Evolutionary conservation across 2,797 vertebrate species (phyloP).

Genomic region (Galaxias olidus): DNA sequence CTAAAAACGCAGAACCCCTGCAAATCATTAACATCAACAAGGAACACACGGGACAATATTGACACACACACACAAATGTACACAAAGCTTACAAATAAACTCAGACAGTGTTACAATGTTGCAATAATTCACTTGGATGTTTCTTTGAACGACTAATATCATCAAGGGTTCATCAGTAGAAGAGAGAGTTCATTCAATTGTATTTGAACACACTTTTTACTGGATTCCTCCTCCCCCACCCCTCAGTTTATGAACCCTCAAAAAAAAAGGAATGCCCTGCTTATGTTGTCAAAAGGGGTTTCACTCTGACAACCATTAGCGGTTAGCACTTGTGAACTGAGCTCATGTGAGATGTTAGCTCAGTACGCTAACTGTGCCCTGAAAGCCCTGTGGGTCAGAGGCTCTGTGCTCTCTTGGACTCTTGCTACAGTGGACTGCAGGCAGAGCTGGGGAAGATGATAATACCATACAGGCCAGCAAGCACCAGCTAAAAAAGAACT

Average conservation of each 20-base stretch:
- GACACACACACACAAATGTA: neutral
- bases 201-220: conserved; percentile 52
- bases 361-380: conserved; percentile 44
- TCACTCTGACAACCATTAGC: conserved; percentile 63
- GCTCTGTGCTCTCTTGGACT: conserved; percentile 16
- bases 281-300: conserved; percentile 29
- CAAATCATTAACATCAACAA: neutral
- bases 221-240: conserved; percentile 13
- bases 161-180: conserved; percentile 28
- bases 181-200: no score
- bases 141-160: conserved; percentile 32
- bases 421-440: neutral
- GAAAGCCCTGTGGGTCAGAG: conserved; percentile 49
- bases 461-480: no score
- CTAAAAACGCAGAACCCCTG: neutral
- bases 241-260: conserved; percentile 51
- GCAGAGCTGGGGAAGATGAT: no score
- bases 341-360: conserved; percentile 49
- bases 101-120: conserved; percentile 9
- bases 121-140: no score
- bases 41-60: neutral
- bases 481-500: no score
- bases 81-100: no score
- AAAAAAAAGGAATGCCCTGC: conserved; percentile 52
- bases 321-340: conserved; percentile 49